Conservation (phyloP, 2,888 invertebrate species). For the Xestia sexstrigata region DNA sequence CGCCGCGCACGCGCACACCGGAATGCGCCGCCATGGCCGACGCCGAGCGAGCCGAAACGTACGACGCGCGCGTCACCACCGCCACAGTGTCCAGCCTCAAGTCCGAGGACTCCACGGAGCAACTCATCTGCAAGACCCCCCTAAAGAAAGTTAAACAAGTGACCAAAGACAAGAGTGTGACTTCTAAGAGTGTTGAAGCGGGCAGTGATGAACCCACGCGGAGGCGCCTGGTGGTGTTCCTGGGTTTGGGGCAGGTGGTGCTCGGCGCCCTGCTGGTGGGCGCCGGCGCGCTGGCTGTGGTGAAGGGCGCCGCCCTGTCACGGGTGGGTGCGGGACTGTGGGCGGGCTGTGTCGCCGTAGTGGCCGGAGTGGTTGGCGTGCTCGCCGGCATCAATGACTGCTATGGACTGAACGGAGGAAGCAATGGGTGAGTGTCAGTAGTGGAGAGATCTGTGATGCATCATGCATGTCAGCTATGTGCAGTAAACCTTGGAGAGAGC, state of each 20-base stretch:
- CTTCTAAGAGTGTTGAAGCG: slow-evolving; percentile 85
- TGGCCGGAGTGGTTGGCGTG: slow-evolving; percentile 91
- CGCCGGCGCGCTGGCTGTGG: slow-evolving; percentile 92
- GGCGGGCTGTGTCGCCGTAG: slow-evolving; percentile 92
- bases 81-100: slow-evolving; percentile 88
- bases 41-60: slow-evolving; percentile 68
- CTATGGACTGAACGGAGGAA: slow-evolving; percentile 83
- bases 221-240: slow-evolving; percentile 86
- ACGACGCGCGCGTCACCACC: slow-evolving; percentile 73
- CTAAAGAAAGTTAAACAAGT: slow-evolving; percentile 77
- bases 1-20: slow-evolving; percentile 63
- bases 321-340: slow-evolving; percentile 92
- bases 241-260: slow-evolving; percentile 91
- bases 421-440: slow-evolving; percentile 76
- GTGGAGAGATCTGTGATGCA: neutral
- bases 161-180: slow-evolving; percentile 81
- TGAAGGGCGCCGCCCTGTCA: slow-evolving; percentile 91
- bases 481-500: slow-evolving; percentile 48
- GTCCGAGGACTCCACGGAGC: slow-evolving; percentile 90
- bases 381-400: slow-evolving; percentile 91
- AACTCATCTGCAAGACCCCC: slow-evolving; percentile 90
- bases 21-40: slow-evolving; percentile 72
- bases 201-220: slow-evolving; percentile 76
- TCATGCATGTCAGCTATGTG: slow-evolving; percentile 9
- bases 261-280: slow-evolving; percentile 92